These are phyloP conservation scores for Brachyhypopomus occidentalis DNA, from an alignment of 2,113 vertebrate species.

Conservation along the genomic window DNA sequence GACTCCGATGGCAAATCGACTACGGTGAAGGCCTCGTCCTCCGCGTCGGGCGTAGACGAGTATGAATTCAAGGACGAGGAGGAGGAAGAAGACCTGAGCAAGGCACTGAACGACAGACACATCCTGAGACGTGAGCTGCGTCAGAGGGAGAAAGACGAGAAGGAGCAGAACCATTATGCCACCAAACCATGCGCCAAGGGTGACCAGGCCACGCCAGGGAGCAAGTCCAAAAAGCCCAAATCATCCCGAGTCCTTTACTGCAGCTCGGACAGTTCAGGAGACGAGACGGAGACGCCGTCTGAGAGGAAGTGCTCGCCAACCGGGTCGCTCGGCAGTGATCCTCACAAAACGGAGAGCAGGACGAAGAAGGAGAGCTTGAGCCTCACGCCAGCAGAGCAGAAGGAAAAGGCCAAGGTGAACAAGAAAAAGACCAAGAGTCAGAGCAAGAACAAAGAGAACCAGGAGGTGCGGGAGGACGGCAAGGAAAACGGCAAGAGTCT, in stretches of 20 bases:
- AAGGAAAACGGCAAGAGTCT: constrained; percentile 90
- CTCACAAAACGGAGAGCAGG: constrained; percentile 79
- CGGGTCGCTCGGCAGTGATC: constrained; percentile 81
- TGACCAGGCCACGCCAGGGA: constrained; percentile 74
- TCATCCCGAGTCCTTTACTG: constrained; percentile 83
- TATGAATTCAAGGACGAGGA: constrained; percentile 97
- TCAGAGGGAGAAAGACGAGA: constrained; percentile 85
- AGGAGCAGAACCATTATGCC: constrained; percentile 81
- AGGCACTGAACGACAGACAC: constrained; percentile 87
- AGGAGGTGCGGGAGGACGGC: constrained; percentile 85
- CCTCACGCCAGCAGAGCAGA: constrained; percentile 77
- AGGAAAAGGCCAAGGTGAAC: constrained; percentile 90
- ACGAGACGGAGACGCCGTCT: constrained; percentile 81
- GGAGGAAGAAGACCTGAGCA: constrained; percentile 85
- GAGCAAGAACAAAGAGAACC: constrained; percentile 98
- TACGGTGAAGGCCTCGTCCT: constrained; percentile 80
- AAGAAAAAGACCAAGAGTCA: constrained; percentile 95
- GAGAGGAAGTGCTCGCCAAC: constrained; percentile 83
- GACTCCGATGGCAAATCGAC: constrained; percentile 83
- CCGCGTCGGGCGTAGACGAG: constrained; percentile 86
- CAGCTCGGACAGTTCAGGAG: constrained; percentile 89
- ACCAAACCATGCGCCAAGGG: constrained; percentile 85
- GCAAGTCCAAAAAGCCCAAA: constrained; percentile 90
- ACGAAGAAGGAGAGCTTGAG: constrained; percentile 83
- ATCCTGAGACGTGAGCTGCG: constrained; percentile 87